These are phyloP conservation scores for Elysia crispata DNA, from an alignment of 2,888 invertebrate genomes.

Conservation along the genomic window DNA sequence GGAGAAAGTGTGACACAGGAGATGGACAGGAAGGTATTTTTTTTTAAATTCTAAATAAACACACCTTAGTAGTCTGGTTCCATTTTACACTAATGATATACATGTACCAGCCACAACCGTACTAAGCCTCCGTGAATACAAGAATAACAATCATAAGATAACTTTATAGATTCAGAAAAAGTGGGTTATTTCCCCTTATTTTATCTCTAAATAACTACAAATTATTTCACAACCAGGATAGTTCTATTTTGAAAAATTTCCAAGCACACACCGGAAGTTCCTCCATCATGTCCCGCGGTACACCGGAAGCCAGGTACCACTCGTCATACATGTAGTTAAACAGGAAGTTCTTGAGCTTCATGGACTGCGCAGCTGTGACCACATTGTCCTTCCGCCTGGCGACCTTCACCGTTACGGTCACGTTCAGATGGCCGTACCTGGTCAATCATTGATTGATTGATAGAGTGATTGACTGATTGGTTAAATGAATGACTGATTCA, in stretches of 20 bases:
- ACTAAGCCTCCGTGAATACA: background rate
- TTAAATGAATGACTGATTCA: no score
- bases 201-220: no score
- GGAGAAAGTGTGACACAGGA: no score
- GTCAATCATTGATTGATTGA: no score
- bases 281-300: conserved; percentile 71
- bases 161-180: no score
- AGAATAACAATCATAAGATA: no score
- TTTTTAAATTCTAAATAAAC: no score
- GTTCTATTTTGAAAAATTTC: background rate
- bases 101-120: background rate
- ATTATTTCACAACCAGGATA: background rate
- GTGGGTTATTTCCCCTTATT: no score
- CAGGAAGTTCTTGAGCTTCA: conserved; percentile 73
- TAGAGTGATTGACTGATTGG: no score
- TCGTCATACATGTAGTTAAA: conserved; percentile 74
- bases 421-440: conserved; percentile 66
- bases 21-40: no score
- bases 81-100: no score
- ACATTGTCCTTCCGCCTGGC: conserved; percentile 57
- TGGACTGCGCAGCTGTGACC: conserved; percentile 50
- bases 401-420: conserved; percentile 64
- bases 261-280: conserved; percentile 70
- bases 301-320: conserved; percentile 72
- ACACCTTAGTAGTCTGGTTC: no score